Conservation (phyloP, 2,888 invertebrate genomes). For the Mimumesa dahlbomi region DNA sequence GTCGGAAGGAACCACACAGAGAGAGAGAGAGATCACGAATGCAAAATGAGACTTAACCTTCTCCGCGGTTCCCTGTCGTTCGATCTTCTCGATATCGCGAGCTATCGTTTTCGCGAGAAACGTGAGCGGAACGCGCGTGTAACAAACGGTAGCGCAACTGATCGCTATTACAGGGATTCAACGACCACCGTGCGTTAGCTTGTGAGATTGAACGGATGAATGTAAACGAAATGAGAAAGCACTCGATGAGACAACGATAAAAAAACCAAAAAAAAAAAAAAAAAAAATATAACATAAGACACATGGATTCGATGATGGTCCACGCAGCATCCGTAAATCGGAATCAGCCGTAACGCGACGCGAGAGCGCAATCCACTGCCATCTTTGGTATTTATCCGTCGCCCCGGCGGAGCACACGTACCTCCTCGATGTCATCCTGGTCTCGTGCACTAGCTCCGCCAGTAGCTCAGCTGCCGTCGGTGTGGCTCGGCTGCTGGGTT, state of each 20-base stretch:
- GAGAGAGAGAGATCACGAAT: not conserved
- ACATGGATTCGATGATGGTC: conserved; percentile 15
- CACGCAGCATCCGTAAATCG: conserved; percentile 45
- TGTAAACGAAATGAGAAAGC: not conserved
- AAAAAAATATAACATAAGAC: not conserved
- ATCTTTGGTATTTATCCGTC: conserved; percentile 63
- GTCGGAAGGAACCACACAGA: not conserved
- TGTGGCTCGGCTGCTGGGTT: too few species aligned
- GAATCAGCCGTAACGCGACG: not conserved
- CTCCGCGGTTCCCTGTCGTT: conserved; percentile 21
- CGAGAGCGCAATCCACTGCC: conserved; percentile 62
- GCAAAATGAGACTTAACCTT: conserved; percentile 28
- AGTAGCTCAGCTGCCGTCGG: conserved; percentile 40
- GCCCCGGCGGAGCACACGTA: conserved; percentile 56
- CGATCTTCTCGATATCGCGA: not conserved
- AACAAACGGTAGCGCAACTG: too few species aligned
- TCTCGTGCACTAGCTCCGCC: conserved; percentile 50
- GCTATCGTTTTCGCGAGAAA: not conserved
- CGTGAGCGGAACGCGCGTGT: too few species aligned
- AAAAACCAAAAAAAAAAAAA: not conserved
- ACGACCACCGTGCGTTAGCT: not conserved
- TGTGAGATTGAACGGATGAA: not conserved
- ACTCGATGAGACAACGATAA: too few species aligned
- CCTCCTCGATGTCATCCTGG: conserved; percentile 72
- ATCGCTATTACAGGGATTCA: too few species aligned